phyloP scores from a whole-genome alignment of 2,888 invertebrate genomes.

The Lacanobia wlatinum region DNA sequence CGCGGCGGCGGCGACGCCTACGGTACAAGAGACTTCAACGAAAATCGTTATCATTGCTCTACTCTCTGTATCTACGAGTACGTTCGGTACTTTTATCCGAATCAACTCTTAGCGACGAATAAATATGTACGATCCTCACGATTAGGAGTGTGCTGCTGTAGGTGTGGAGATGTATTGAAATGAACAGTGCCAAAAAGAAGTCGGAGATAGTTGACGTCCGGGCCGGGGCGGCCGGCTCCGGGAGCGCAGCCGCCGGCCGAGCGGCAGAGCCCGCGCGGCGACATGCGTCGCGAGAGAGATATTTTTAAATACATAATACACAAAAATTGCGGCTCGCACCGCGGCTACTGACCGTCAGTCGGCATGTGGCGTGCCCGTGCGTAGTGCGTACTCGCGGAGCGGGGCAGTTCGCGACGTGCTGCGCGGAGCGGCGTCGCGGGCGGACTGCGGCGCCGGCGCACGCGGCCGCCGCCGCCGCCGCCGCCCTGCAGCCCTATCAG shows the following conservation, averaged over 20 bases:
- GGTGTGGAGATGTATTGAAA: conserved; percentile 4
- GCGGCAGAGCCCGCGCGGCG: conserved; percentile 22
- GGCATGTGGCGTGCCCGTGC: conserved; percentile 58
- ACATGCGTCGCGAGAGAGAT: conserved; percentile 19
- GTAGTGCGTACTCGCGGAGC: conserved; percentile 20
- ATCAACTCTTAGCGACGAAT: background rate
- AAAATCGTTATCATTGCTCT: conserved; percentile 5
- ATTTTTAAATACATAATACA: conserved; percentile 52
- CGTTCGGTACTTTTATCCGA: background rate
- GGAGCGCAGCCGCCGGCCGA: background rate
- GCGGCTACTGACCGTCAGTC: conserved; percentile 72
- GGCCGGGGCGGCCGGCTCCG: background rate
- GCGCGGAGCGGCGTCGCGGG: conserved; percentile 50
- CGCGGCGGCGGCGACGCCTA: background rate
- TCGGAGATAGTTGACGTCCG: background rate
- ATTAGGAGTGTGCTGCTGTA: background rate
- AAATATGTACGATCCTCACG: background rate
- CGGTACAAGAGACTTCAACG: conserved; percentile 24
- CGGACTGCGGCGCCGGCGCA: conserved; percentile 53
- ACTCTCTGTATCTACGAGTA: background rate
- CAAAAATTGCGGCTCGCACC: conserved; percentile 43
- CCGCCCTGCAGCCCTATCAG: background rate
- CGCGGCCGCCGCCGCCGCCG: background rate
- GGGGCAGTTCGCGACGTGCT: conserved; percentile 39
- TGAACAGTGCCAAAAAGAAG: background rate